phyloP scores from a whole-genome alignment of 2,113 vertebrate genomes.

The Hiodon tergisus region DNA sequence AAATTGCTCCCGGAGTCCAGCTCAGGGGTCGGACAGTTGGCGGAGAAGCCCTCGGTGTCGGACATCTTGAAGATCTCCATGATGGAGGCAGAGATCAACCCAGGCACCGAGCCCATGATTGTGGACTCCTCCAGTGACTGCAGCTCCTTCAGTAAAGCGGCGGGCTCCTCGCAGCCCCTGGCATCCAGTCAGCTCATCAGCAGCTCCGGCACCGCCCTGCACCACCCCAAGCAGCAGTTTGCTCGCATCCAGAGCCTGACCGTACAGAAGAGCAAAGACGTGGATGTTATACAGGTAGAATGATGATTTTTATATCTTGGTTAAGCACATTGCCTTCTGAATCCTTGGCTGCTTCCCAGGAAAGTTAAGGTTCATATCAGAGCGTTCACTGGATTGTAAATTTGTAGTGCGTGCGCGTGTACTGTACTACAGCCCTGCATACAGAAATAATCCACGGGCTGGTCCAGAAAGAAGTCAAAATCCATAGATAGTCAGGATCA shows the following conservation, averaged over 20 bases:
- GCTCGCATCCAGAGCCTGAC: constrained; percentile 73
- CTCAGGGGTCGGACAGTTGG: constrained; percentile 55
- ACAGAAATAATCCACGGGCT: too few relatives aligned
- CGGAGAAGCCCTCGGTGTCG: constrained; percentile 75
- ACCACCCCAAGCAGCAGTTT: constrained; percentile 60
- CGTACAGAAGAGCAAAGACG: constrained; percentile 69
- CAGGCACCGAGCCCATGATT: constrained; percentile 73
- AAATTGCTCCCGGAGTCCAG: constrained; percentile 66
- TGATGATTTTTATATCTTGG: constrained; percentile 30
- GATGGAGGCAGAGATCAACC: constrained; percentile 93
- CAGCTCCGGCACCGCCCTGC: constrained; percentile 62
- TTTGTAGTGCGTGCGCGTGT: neutral
- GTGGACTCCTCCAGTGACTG: constrained; percentile 80
- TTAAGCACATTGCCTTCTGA: neutral
- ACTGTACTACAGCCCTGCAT: too few relatives aligned
- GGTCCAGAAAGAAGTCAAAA: too few relatives aligned
- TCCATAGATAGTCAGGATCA: too few relatives aligned
- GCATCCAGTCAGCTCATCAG: constrained; percentile 72
- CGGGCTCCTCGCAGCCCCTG: constrained; percentile 41
- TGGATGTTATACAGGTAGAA: constrained; percentile 81
- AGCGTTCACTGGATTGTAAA: neutral
- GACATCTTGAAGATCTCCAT: constrained; percentile 96
- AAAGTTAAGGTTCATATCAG: neutral
- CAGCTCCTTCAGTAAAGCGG: constrained; percentile 60
- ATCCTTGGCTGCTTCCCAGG: neutral